phyloP scores from a whole-genome alignment of 1,140 invertebrate species.

The Megathymus violae region DNA sequence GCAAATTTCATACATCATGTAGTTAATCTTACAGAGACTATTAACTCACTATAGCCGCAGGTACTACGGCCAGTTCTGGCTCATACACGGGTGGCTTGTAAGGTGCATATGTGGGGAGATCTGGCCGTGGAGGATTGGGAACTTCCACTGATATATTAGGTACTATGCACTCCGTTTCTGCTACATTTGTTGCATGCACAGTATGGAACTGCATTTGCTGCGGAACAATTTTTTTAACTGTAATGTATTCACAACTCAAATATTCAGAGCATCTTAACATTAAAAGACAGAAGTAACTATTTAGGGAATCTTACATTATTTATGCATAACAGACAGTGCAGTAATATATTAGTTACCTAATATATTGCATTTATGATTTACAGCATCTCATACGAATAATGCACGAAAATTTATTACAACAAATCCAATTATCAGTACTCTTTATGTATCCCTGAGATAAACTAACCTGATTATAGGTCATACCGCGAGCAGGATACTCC shows the following conservation, averaged over 20 bases:
- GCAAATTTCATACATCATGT: too few species aligned
- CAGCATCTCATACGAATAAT: too few species aligned
- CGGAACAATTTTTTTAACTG: conserved; percentile 26
- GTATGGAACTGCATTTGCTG: conserved; percentile 46
- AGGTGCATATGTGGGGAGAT: conserved; percentile 64
- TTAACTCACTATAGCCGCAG: conserved; percentile 70
- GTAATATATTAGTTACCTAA: too few species aligned
- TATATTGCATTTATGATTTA: too few species aligned
- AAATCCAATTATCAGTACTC: too few species aligned
- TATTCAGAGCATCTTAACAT: too few species aligned
- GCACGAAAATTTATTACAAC: too few species aligned
- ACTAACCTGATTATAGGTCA: conserved; percentile 61
- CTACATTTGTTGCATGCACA: conserved; percentile 21
- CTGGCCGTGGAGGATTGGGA: conserved; percentile 46
- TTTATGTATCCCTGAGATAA: conserved; percentile 6
- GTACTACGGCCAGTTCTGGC: conserved; percentile 62
- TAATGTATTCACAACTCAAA: too few species aligned
- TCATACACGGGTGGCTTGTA: conserved; percentile 61
- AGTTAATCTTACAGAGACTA: too few species aligned
- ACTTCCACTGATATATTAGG: conserved; percentile 73
- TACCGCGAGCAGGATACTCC: conserved; percentile 50
- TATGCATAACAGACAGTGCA: too few species aligned
- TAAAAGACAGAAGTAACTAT: too few species aligned
- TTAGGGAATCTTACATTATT: too few species aligned
- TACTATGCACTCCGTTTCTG: conserved; percentile 70